Evolutionary conservation across 2,113 vertebrate genomes (phyloP).

Genomic region (Eidolon helvum): DNA sequence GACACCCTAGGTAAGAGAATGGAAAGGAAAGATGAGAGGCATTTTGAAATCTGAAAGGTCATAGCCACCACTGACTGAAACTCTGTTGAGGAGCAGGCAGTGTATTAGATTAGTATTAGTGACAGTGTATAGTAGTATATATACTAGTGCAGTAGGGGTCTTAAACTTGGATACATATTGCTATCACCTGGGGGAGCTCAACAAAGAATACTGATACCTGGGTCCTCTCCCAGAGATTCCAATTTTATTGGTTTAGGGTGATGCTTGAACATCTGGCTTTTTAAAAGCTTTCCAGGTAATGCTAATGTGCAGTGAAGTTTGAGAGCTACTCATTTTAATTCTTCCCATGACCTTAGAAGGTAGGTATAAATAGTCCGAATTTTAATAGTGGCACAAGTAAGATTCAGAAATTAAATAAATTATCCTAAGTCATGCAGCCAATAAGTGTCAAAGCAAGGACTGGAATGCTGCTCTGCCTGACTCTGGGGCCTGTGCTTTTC

Average conservation of each 20-base stretch:
- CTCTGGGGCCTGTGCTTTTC: not conserved
- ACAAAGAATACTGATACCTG: not conserved
- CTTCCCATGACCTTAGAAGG: not conserved
- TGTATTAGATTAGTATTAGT: too few species aligned
- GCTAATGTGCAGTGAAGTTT: not conserved
- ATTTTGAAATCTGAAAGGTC: not conserved
- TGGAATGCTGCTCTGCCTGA: accelerated
- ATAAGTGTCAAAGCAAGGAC: not conserved
- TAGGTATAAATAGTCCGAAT: not conserved
- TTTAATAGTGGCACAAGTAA: not conserved
- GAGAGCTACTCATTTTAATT: not conserved
- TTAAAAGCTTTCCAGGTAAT: not conserved
- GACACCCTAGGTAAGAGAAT: not conserved
- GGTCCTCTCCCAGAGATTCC: not conserved
- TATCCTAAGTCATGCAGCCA: not conserved
- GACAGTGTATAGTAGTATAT: too few species aligned
- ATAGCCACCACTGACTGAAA: not conserved
- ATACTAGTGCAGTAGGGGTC: too few species aligned
- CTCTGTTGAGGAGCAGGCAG: not conserved
- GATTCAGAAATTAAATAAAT: not conserved
- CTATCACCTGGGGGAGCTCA: not conserved
- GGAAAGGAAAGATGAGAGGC: not conserved
- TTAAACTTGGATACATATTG: not conserved
- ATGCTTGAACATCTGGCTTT: not conserved
- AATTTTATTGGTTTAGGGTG: not conserved